Evolutionary conservation across 2,113 vertebrate species (phyloP), one percentile per base, ranked within the genome.

Genomic region (Amblyopsis rosae): DNA sequence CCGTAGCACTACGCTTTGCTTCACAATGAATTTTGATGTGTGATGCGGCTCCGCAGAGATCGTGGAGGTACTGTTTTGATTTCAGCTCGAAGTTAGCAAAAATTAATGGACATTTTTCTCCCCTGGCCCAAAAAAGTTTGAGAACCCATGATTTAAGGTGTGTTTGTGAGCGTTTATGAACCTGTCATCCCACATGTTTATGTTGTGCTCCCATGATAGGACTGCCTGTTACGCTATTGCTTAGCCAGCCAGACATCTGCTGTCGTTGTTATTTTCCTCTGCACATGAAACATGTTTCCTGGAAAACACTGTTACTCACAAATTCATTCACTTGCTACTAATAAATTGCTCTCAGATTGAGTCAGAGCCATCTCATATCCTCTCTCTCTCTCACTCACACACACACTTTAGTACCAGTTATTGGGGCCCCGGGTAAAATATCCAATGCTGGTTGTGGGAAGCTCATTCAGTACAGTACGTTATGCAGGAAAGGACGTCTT

Each of bases 191-290:
- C 49, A 47, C 5, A 47, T 49, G 61, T 50, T 16, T 26, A 16
- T 62, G 61, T 49, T 77, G 77, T 64, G 69, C 13, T 79, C 75
- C 76, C 73, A 66, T 16, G 75, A 77, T 70, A 35, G 61, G 84
- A 75, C 76, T 72, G 83, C 83, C 67, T 75, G 72, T 72, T 78
- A 41, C 13, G 69, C 54, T 85, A 70, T 87, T 88, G 77, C 86
- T 82, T 83, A 86, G 86, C 73, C 45, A 60, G 35, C 62, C 62
- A 65, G 75, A 89, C 86, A 89, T 88, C 85, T 87, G 87, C 71
- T 79, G 77, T 32, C 16, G 32, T 15, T 12, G 17, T 62, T 64
- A 46, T 62, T 47, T 62, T 51, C 60, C 59, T 69, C 65, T 69
- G 51, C 62, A 53, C 48, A 64, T 15, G 7, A 64, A 66, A 70